Percentiles rank a stretch among this genome's conserved stretches.
These are phyloP conservation scores for Syngnathus scovelli DNA, from an alignment of 2,113 vertebrate species.

Conservation along the genomic window DNA sequence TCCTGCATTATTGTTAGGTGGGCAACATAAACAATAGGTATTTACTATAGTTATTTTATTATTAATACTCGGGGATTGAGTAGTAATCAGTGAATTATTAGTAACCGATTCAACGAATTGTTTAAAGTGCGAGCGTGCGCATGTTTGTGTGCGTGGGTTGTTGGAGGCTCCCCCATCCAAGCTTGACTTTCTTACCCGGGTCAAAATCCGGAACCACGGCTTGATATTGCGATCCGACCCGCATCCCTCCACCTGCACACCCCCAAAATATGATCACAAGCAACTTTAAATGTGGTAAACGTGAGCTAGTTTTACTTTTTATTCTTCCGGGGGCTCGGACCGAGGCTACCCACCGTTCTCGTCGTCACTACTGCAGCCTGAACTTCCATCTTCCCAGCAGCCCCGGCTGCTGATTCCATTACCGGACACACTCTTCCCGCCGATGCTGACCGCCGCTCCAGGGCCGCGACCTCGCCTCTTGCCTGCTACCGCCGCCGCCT, in stretches of 20 bases:
- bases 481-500: conserved; percentile 69
- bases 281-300: background rate
- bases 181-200: conserved; percentile 71
- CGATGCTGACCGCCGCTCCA: conserved; percentile 44
- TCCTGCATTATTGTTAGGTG: background rate
- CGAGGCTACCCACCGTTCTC: conserved; percentile 85
- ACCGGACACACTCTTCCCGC: conserved; percentile 81
- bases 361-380: conserved; percentile 87
- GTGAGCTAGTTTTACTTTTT: conserved; percentile 1
- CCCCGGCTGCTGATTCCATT: conserved; percentile 78
- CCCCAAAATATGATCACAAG: conserved; percentile 7
- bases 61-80: too few species aligned
- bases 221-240: conserved; percentile 86
- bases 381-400: conserved; percentile 91
- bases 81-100: background rate
- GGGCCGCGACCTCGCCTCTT: conserved; percentile 74
- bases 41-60: background rate
- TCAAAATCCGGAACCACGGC: conserved; percentile 88
- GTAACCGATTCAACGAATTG: background rate
- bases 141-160: conserved; percentile 10
- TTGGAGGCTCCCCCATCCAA: conserved; percentile 50
- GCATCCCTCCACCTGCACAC: conserved; percentile 82
- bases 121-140: background rate
- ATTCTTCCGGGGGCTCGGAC: conserved; percentile 2
- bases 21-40: background rate